Percentiles rank a stretch among this genome's conserved stretches.
phyloP scores from a whole-genome alignment of 2,113 vertebrate species.

The Actinemys pallida region DNA sequence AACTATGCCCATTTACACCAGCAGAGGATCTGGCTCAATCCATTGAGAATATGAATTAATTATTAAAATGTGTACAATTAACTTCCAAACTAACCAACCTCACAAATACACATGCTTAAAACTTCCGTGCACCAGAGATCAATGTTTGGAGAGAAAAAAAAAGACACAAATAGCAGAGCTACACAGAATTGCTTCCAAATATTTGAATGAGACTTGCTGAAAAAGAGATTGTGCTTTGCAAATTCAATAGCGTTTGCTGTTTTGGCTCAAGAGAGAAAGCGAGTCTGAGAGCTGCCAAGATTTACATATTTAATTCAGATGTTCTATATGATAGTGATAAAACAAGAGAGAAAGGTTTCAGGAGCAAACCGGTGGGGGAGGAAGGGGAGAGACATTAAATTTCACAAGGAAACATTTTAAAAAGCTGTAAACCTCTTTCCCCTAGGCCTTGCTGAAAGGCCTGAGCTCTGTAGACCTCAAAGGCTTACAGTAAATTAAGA shows the following conservation, averaged over 20 bases:
- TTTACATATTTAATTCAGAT: conserved; percentile 53
- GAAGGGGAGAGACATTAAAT: conserved; percentile 24
- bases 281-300: conserved; percentile 14
- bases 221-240: conserved; percentile 1
- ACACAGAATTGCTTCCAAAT: not conserved
- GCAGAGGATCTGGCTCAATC: fast-evolving
- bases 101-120: not conserved
- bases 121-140: not conserved
- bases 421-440: not conserved
- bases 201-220: not conserved
- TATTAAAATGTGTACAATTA: not conserved
- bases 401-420: conserved; percentile 27
- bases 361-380: not conserved
- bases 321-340: conserved; percentile 27
- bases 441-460: not conserved
- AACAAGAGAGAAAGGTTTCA: conserved; percentile 27
- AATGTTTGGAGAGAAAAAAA: not conserved
- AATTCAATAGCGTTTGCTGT: conserved; percentile 14
- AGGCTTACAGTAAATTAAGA: not conserved
- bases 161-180: not conserved
- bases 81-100: not conserved
- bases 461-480: not conserved
- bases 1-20: not conserved
- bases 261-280: not conserved
- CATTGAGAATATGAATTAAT: not conserved